phyloP scores from a whole-genome alignment of 2,113 vertebrate species.

The Nesogale talazaci region DNA sequence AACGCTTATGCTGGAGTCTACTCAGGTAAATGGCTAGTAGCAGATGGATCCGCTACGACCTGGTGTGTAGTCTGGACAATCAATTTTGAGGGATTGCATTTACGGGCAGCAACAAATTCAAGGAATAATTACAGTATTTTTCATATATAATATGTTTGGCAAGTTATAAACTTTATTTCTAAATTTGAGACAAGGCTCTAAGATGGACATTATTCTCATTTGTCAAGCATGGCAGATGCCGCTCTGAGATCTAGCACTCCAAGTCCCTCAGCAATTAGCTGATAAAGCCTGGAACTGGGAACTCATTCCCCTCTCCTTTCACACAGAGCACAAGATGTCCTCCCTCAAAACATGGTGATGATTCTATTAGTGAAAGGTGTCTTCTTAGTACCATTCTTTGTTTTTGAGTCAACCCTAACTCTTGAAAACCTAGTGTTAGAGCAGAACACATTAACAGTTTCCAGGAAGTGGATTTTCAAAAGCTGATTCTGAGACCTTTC shows the following conservation, averaged over 20 bases:
- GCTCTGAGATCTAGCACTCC: neutral
- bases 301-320: neutral
- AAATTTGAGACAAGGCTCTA: neutral
- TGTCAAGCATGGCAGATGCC: neutral
- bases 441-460: neutral
- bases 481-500: neutral
- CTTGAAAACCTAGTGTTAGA: neutral
- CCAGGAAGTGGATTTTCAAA: neutral
- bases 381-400: neutral
- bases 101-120: neutral
- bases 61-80: neutral
- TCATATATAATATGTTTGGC: neutral
- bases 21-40: neutral
- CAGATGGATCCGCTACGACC: neutral
- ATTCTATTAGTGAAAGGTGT: neutral
- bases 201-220: neutral
- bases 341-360: neutral
- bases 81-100: neutral
- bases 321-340: neutral
- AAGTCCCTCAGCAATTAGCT: neutral
- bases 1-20: neutral
- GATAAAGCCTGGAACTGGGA: neutral
- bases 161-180: conserved; percentile 2
- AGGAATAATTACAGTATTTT: neutral
- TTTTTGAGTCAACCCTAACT: neutral